A percentile compares a stretch with the other conserved stretches of the same genome.
Conservation (phyloP, 2,113 vertebrate genomes). For the Sturnus vulgaris region DNA sequence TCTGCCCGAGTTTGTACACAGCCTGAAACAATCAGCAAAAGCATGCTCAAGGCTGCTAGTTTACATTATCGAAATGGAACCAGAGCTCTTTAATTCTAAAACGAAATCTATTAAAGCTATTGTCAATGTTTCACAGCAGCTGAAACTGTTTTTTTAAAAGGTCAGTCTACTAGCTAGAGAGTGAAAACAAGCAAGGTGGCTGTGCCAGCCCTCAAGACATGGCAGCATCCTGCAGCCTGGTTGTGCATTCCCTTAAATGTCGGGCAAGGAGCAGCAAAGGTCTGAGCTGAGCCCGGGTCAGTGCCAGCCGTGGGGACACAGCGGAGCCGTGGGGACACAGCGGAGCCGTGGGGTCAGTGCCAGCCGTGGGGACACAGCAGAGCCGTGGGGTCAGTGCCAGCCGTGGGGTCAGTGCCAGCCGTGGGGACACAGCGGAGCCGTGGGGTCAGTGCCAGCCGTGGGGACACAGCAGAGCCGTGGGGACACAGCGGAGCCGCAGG, state of each 20-base stretch:
- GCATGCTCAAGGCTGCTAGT: background rate
- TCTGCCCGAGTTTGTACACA: constrained; percentile 7
- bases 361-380: no score
- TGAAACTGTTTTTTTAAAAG: constrained; percentile 8
- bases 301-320: no score
- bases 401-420: no score
- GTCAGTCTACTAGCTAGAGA: constrained; percentile 22
- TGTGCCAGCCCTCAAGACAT: constrained; percentile 19
- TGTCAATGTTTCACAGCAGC: constrained; percentile 4
- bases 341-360: background rate
- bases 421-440: no score
- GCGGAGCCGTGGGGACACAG: no score
- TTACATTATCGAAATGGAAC: background rate
- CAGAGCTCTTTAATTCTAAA: background rate
- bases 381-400: background rate
- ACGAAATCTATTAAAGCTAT: constrained; percentile 2
- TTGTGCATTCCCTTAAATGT: constrained; percentile 15
- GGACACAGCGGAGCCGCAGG: background rate
- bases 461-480: background rate
- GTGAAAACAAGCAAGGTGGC: background rate
- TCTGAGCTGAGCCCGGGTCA: background rate
- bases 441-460: no score
- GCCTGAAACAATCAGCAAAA: constrained; percentile 14
- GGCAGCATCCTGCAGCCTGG: background rate
- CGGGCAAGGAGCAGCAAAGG: background rate